A percentile compares a stretch with the other conserved stretches of the same genome.
These are phyloP conservation scores for Panopea generosa DNA, from an alignment of 2,888 invertebrate species.

Conservation along the genomic window DNA sequence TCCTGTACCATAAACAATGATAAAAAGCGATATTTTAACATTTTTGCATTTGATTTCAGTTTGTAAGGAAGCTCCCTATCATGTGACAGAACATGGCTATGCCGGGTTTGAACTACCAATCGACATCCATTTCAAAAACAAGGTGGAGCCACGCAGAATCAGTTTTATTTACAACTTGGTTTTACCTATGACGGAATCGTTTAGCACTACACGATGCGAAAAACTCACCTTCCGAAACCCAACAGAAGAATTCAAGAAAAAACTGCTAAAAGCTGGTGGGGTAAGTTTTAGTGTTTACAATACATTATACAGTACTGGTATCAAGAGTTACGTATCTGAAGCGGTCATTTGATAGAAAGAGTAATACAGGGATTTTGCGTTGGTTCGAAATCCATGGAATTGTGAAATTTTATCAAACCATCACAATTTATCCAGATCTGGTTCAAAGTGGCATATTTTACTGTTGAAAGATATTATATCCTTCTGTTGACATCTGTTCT, in stretches of 20 bases:
- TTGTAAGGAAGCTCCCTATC: constrained; percentile 95
- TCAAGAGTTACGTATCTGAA: no score
- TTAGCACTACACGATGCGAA: constrained; percentile 91
- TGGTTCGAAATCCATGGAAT: no score
- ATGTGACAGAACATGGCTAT: constrained; percentile 97
- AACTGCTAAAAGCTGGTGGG: constrained; percentile 94
- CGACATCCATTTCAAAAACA: constrained; percentile 92
- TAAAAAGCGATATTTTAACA: no score
- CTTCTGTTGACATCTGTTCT: no score
- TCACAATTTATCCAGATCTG: no score
- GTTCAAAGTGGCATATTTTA: no score
- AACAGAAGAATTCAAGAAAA: constrained; percentile 94
- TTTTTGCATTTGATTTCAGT: constrained; percentile 91
- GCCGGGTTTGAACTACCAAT: constrained; percentile 96
- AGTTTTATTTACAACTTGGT: constrained; percentile 92
- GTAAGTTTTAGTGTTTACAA: constrained; percentile 85
- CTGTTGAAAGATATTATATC: no score
- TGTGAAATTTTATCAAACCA: no score
- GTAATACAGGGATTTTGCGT: no score
- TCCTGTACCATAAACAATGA: no score
- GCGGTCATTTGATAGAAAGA: no score
- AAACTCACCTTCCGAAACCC: constrained; percentile 94
- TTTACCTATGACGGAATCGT: constrained; percentile 90
- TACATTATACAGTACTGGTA: no score
- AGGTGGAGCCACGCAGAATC: constrained; percentile 95